These are phyloP conservation scores for Xerus rutilus DNA, from an alignment of 2,797 vertebrate species.

Conservation along the genomic window DNA sequence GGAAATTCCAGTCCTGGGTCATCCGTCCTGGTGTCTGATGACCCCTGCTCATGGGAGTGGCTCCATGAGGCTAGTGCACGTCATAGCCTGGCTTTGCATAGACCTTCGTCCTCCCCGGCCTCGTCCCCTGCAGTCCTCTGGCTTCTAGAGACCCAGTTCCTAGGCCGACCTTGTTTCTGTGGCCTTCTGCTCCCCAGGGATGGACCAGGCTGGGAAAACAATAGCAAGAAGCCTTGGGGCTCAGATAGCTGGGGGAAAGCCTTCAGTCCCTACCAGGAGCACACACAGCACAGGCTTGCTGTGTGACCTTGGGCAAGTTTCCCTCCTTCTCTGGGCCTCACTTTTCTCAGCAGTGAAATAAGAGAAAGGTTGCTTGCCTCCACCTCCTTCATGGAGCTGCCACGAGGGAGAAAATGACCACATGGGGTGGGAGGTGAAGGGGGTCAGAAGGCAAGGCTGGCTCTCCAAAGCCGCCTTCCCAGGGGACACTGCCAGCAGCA, in stretches of 20 bases:
- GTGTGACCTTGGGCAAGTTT: neutral
- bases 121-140: neutral
- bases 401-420: neutral
- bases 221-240: neutral
- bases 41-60: neutral
- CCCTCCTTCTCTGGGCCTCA: neutral
- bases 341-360: neutral
- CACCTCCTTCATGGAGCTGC: neutral
- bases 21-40: rapidly evolving
- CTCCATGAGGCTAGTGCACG: neutral
- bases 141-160: neutral
- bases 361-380: neutral
- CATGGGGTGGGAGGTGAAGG: neutral
- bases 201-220: neutral
- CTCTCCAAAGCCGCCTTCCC: neutral
- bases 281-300: neutral
- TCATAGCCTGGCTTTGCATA: neutral
- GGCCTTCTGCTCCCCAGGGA: neutral
- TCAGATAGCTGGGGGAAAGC: rapidly evolving
- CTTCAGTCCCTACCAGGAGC: neutral
- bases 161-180: neutral
- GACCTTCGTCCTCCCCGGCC: neutral
- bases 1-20: too few relatives aligned
- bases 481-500: rapidly evolving
- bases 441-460: neutral